Evolutionary conservation across 2,797 vertebrate genomes (phyloP), one percentile per base, ranked within the genome.

Genomic region (Anolis apletophallus): DNA sequence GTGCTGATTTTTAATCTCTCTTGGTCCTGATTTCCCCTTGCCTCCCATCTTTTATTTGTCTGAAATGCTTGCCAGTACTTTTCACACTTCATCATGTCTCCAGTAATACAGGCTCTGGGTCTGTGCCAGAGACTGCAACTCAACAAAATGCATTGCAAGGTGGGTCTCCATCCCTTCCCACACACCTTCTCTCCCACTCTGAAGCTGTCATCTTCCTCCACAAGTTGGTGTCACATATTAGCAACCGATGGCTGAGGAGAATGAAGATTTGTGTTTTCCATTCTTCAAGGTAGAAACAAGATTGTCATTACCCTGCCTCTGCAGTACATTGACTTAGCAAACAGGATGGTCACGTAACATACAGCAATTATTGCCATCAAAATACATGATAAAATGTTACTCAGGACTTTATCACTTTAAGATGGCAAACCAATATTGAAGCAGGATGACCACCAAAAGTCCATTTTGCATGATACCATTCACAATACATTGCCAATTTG

Each of bases 71-170:
- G 95, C 95, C 95, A 95, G 95, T 90, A 87, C 93, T 94, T 95
- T 96, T 96, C 95, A 96, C 96, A 96, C 96, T 96, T 96, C 96
- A 97, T 96, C 96, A 94, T 95, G 93, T 95, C 94, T 96, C 86
- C 91, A 91, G 93, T 90, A 95, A 94, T 93, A 95, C 94, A 87
- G 94, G 91, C 89, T 81, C 89, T 92, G 91, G 94, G 92, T 90
- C 92, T 93, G 23, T 93, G 94, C 94, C 94, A 95, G 92, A 95
- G 91, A 92, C 92, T 95, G 92, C 85, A 91, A 92, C 93, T 94
- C 93, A 89, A 95, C 93, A 95, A 95, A 95, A 92, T 91, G 85
- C 94, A 89, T 89, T 94, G 90, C 94, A 94, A 96, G 95, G 95
- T 96, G 92, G 91, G 87, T 96, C 92, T 92, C 73, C 40, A 85